Base-by-base conservation (phyloP, 2,797 vertebrate genomes). In the Tokudaia muenninki region DNA sequence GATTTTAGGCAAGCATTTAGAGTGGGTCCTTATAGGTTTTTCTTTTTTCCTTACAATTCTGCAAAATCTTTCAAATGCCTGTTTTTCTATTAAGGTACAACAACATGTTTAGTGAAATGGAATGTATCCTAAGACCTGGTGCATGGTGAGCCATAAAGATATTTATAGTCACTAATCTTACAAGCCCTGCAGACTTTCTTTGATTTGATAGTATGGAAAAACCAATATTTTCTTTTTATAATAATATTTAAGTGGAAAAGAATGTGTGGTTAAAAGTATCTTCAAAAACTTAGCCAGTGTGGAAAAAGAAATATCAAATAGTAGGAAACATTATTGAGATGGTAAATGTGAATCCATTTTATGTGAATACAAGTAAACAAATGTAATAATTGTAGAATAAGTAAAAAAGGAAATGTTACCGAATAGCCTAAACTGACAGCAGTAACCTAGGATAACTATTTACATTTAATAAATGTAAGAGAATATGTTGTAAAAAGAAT, bases 41-140 rank as follows among this genome's bases (percentile, higher is more conserved):
- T 16, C 89, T 78, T 91, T 79, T 88, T 75, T 84, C n/a, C 50
- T 80, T 90, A 34, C 37, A 72, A 95, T 83, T 92, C 57, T 78
- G 79, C 52, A 82, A 91, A 89, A 67, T 41, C 4, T 22, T 77
- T 86, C 16, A 59, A 90, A 59, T 52, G 29, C 19, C 13, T 31
- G 80, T 84, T 34, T 50, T 4, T 61, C 6, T 44, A 14, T 31
- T 44, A 47, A 65, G 82, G 22, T 41, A 61, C 21, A 59, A 37
- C 52, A 59, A 41, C 14, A 10, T 94, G 26, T 29, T 4, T 44
- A 41, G 16, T 72, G 29, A 77, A 34, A n/a, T 41, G 47, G 31
- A 72, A 75, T 19, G 4, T 22, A 44, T 59, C 5, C 57, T 57
- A 67, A 2, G 7, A 47, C 50, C 82, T 37, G 74, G 55, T 29